These are phyloP conservation scores for Aphyosemion australe DNA, from an alignment of 2,113 vertebrate genomes.

Conservation along the genomic window DNA sequence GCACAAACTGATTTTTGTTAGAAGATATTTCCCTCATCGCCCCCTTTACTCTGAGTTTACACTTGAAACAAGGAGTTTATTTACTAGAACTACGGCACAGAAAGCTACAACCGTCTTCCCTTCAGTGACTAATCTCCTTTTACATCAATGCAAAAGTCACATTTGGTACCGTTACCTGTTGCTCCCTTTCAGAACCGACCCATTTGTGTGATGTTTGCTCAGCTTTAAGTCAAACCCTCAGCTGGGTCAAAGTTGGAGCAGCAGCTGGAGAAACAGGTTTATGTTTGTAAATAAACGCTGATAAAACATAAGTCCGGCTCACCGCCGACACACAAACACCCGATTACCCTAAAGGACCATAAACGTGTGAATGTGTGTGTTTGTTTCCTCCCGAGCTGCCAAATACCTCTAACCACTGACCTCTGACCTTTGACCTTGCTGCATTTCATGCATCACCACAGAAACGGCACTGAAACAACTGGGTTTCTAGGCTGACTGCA, in stretches of 20 bases:
- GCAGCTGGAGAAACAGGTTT: neutral
- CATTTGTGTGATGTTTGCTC: no score
- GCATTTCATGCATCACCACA: slow-evolving; percentile 47
- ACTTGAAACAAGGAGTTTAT: neutral
- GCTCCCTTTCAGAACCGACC: no score
- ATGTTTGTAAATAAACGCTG: neutral
- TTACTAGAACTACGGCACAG: neutral
- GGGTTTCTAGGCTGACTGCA: no score
- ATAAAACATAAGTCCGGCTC: slow-evolving; percentile 5
- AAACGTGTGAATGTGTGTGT: slow-evolving; percentile 10
- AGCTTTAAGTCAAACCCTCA: no score
- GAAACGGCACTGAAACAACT: slow-evolving; percentile 24
- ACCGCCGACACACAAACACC: slow-evolving; percentile 38
- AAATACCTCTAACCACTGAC: slow-evolving; percentile 34
- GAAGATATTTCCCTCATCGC: no score
- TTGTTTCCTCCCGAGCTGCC: slow-evolving; percentile 30
- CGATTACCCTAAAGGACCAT: slow-evolving; percentile 23
- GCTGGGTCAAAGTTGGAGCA: no score
- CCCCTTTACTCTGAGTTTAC: neutral
- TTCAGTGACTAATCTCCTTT: no score
- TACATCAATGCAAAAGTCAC: no score
- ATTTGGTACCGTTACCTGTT: no score
- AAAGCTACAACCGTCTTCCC: neutral
- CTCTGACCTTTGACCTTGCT: slow-evolving; percentile 40
- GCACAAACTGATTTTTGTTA: no score